Percentiles rank a stretch among this genome's conserved stretches.
Conservation (phyloP, 1,140 invertebrate genomes). For the Drosophila kikkawai region DNA sequence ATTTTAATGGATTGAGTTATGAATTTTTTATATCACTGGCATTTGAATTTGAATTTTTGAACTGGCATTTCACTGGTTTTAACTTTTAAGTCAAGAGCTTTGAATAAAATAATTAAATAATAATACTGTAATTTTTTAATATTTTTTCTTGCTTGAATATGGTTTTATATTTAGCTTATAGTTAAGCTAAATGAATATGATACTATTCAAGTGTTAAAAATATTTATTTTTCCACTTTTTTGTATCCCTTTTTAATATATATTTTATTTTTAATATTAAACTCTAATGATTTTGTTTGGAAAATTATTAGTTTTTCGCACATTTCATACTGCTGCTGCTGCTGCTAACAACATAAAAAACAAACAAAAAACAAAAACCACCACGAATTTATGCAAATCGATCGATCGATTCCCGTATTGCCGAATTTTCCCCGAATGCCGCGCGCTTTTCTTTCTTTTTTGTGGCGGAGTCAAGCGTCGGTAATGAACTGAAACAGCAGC, state of each 20-base stretch:
- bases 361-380: constrained; percentile 10
- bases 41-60: no score
- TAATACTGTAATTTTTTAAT: no score
- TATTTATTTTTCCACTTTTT: not conserved
- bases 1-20: constrained; percentile 6
- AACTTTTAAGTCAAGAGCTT: not conserved
- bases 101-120: not conserved
- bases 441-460: constrained; percentile 25
- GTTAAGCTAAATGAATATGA: no score
- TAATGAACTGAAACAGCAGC: constrained; percentile 68
- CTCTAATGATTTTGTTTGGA: not conserved
- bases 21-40: not conserved
- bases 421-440: constrained; percentile 22
- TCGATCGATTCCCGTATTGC: constrained; percentile 7
- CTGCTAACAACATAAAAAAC: constrained; percentile 4
- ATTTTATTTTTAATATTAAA: not conserved
- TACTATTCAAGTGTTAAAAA: no score
- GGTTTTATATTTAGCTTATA: no score
- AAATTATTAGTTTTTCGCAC: constrained; percentile 53
- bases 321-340: constrained; percentile 60
- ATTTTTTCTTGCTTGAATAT: no score
- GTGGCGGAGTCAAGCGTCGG: constrained; percentile 71
- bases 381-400: constrained; percentile 17
- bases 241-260: not conserved
- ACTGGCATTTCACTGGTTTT: not conserved